Evolutionary conservation across 2,113 vertebrate species (phyloP).

Genomic region (Pristiophorus japonicus): DNA sequence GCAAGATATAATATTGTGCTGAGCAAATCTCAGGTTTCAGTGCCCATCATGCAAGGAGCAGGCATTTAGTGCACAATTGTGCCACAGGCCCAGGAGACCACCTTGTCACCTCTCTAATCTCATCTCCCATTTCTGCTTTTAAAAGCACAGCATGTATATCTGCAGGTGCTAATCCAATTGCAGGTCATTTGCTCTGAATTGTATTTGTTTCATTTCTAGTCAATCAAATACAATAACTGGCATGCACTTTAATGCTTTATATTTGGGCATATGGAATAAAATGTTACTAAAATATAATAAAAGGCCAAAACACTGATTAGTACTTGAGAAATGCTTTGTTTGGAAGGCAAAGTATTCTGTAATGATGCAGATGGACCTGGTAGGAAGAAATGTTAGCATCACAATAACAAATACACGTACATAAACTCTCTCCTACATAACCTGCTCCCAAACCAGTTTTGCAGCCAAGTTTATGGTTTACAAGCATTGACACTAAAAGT

Average conservation of each 20-base stretch:
- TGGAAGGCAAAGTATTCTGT: neutral
- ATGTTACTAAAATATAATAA: neutral
- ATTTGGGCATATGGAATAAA: neutral
- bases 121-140: neutral
- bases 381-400: neutral
- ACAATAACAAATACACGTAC: neutral
- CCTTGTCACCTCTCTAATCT: too few relatives aligned
- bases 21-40: too few relatives aligned
- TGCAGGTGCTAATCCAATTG: neutral
- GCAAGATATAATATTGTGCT: too few relatives aligned
- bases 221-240: neutral
- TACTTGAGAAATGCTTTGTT: neutral
- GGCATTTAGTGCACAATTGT: too few relatives aligned
- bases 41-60: too few relatives aligned
- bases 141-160: neutral
- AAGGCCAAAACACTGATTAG: neutral
- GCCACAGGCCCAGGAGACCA: too few relatives aligned
- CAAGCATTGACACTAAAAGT: neutral
- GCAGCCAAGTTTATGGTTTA: constrained; percentile 3
- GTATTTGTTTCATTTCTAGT: neutral
- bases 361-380: neutral
- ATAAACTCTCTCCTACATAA: neutral
- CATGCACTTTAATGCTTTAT: neutral
- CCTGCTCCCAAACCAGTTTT: neutral
- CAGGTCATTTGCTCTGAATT: neutral